Conservation (phyloP, 2,113 vertebrate genomes). For the Callionymus lyra region DNA sequence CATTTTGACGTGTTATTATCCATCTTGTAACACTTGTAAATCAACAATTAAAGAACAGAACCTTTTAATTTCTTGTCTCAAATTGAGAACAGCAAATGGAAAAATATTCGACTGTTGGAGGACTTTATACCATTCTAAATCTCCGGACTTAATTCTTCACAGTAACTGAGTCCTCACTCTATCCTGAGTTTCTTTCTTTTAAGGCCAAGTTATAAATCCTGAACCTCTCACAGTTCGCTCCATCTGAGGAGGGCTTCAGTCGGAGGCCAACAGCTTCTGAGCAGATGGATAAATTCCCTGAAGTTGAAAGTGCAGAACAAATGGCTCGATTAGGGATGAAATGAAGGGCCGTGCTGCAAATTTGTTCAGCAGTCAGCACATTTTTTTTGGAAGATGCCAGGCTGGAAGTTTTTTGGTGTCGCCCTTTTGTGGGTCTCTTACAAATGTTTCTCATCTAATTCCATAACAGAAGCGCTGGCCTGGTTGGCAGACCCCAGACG, state of each 20-base stretch:
- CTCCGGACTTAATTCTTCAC: too few species aligned
- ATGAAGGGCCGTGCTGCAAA: neutral
- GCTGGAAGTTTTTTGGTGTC: constrained; percentile 8
- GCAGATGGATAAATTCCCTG: constrained; percentile 22
- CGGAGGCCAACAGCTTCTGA: constrained; percentile 40
- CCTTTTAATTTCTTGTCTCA: too few species aligned
- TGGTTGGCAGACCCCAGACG: constrained; percentile 38
- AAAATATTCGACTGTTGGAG: too few species aligned
- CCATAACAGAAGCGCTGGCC: constrained; percentile 28
- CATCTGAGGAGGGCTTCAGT: constrained; percentile 14
- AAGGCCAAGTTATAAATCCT: constrained; percentile 36
- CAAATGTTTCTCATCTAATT: constrained; percentile 42
- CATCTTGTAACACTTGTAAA: too few species aligned
- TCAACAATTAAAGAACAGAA: too few species aligned
- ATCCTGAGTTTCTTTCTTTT: constrained; percentile 40
- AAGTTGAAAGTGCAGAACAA: neutral
- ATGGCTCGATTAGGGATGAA: neutral
- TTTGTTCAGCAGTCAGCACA: too few species aligned
- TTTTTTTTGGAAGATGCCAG: constrained; percentile 14
- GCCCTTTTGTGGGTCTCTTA: constrained; percentile 27
- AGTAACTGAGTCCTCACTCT: constrained; percentile 23
- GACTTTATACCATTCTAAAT: neutral
- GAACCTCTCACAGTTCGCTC: constrained; percentile 12
- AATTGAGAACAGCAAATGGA: too few species aligned
- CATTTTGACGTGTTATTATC: too few species aligned